phyloP scores from a whole-genome alignment of 2,113 vertebrate species.

The Forbesichthys agassizii region DNA sequence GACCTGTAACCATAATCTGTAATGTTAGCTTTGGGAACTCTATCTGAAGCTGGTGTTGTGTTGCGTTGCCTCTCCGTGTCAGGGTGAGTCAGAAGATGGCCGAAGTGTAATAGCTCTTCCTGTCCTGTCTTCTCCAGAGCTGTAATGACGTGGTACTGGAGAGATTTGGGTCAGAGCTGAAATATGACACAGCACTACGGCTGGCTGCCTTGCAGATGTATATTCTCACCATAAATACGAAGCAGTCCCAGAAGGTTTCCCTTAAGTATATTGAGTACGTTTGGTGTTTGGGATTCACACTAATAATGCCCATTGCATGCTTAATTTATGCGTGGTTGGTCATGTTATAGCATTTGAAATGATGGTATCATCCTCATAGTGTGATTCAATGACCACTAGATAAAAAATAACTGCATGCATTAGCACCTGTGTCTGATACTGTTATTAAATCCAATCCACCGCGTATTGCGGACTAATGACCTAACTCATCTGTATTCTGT shows the following conservation, averaged over 20 bases:
- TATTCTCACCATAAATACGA: conserved; percentile 93
- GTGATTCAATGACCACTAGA: background rate
- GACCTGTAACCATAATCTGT: background rate
- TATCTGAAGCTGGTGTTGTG: conserved; percentile 3
- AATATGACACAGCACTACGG: conserved; percentile 92
- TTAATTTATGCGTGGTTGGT: background rate
- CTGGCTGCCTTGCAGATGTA: conserved; percentile 97
- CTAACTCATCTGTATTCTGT: background rate
- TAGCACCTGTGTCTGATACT: too few species aligned
- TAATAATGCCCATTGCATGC: background rate
- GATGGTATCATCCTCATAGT: background rate
- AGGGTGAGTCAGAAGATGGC: conserved; percentile 20
- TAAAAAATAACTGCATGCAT: too few species aligned
- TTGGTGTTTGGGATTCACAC: conserved; percentile 16
- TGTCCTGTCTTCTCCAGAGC: conserved; percentile 77
- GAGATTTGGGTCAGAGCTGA: conserved; percentile 94
- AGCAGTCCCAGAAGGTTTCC: conserved; percentile 96
- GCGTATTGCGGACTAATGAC: conserved; percentile 1
- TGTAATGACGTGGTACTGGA: conserved; percentile 98
- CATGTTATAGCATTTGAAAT: background rate
- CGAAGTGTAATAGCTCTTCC: conserved; percentile 25
- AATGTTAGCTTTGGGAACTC: background rate
- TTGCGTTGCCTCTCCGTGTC: conserved; percentile 15
- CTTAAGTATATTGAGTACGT: conserved; percentile 99
- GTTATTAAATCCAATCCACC: too few species aligned